Evolutionary conservation across 2,113 vertebrate genomes (phyloP), one percentile per base, ranked within the genome.

Genomic region (Tenebrosternarchus preto): DNA sequence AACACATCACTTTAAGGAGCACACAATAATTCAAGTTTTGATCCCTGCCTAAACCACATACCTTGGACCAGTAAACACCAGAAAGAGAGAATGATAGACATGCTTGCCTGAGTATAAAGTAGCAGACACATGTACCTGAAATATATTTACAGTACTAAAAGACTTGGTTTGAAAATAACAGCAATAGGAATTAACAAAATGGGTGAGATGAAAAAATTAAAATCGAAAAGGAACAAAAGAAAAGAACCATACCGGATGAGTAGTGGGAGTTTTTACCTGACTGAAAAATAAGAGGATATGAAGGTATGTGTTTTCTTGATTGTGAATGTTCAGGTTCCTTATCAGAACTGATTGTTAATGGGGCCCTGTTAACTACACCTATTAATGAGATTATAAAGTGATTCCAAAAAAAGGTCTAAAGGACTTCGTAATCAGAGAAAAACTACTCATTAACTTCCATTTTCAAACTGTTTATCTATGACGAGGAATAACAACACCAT

Each of bases 141-240:
- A 39, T 16, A 33, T 70, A 69, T 81, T 76, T 70, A 61, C 64
- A 81, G 46, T 4, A 5, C 15, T 22, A 50, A 50, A 50, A 50
- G 43, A 50, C 43, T 12, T 50, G 43, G 15, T 12, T n/a, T 2
- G 64, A n/a, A 20, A 66, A 20, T 29, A 5, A 33, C 1, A 33
- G 5, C 33, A 27, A 33, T 66, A 31, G 63, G 1, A 8, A 33
- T 5, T 15, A 15, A 27, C 25, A 3, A 19, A 33, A 33, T 8
- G 19, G 20, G 64, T 22, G 36, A 22, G 39, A 39, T 24, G n/a
- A 39, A n/a, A 31, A 68, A n/a, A n/a, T n/a, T n/a, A 39, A 22
- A 20, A 39, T 1, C 5, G 64, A 31, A 39, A 7, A 33, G n/a
- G 9, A 24, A 60, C 22, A 39, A 36, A 1, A 11, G 12, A n/a